phyloP scores from a whole-genome alignment of 1,140 invertebrate genomes.

The Caenorhabditis remanei region DNA sequence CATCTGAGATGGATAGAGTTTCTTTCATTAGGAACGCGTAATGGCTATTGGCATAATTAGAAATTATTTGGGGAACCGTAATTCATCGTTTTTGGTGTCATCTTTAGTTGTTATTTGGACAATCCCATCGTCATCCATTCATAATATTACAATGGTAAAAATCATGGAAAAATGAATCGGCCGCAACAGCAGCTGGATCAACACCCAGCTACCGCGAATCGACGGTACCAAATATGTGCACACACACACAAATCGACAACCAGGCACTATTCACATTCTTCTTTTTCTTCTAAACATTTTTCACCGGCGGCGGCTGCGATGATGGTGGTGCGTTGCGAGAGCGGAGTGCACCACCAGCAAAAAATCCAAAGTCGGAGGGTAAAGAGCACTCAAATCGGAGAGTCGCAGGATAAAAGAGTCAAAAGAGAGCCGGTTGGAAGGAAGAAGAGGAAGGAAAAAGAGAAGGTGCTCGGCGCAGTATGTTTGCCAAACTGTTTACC shows the following conservation, averaged over 20 bases:
- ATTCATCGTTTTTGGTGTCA: too few relatives aligned
- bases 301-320: slow-evolving; percentile 22
- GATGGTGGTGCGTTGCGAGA: slow-evolving; percentile 25
- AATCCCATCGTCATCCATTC: background rate
- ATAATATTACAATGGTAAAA: slow-evolving; percentile 1
- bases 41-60: too few relatives aligned
- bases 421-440: slow-evolving; percentile 29
- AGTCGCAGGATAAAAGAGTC: slow-evolving; percentile 42
- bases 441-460: slow-evolving; percentile 20
- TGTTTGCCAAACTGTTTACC: slow-evolving; percentile 51
- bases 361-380: slow-evolving; percentile 22
- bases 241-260: slow-evolving; percentile 14
- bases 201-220: slow-evolving; percentile 31
- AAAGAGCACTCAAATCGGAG: slow-evolving; percentile 33
- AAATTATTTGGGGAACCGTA: too few relatives aligned
- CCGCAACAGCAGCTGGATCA: slow-evolving; percentile 36
- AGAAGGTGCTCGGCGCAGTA: slow-evolving; percentile 14
- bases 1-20: too few relatives aligned
- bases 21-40: too few relatives aligned
- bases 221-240: slow-evolving; percentile 48
- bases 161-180: slow-evolving; percentile 19
- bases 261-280: slow-evolving; percentile 44
- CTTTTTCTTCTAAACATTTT: slow-evolving; percentile 22
- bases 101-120: background rate
- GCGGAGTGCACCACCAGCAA: slow-evolving; percentile 41